Evolutionary conservation across 2,113 vertebrate genomes (phyloP), one percentile per base, ranked within the genome.

Genomic region (Symphodus melops): DNA sequence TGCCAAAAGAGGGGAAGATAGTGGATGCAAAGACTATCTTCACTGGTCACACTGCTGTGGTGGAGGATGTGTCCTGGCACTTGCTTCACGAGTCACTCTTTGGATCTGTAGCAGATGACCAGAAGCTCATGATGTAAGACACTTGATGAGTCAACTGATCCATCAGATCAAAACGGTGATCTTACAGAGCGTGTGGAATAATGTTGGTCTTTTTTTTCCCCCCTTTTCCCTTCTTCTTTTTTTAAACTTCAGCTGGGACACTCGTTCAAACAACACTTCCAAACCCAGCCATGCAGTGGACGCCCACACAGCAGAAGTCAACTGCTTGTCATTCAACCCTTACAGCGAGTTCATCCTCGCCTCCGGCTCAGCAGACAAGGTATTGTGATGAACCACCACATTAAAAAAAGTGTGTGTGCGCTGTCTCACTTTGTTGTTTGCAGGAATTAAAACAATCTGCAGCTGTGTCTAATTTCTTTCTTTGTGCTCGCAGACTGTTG

Each of bases 21-120:
- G 97, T 99, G 84, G 97, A 99, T 81, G 98, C 98, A 3, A 99
- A 99, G 94, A 99, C 98, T 77, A 98, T 99, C 92, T 99, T 99
- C 86, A 99, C 97, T 1, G 98, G 97, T 9, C 98, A 99, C 68
- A 98, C 98, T 8, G 97, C 98, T 2, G 97, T 99, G 37, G 97
- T 99, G 65, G 98, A 99, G 79, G 98, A 99, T 21, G 97, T 99
- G 1, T 98, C 97, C 51, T 99, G 97, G 98, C 98, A 99, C 81
- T 90, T 98, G 74, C 95, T 99, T 11, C 98, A 99, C 0, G 97
- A 99, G 75, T 98, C 97, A 4, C 96, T 99, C 0, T 99, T 99
- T 93, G 98, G 97, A 14, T 99, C 98, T 0, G 98, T 99, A 23
- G 98, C 97, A 42, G 98, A 99, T 82, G 98, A 99, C 83, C 96